Evolutionary conservation across 1,140 invertebrate species (phyloP).

Genomic region (Belonocnema kinseyi): DNA sequence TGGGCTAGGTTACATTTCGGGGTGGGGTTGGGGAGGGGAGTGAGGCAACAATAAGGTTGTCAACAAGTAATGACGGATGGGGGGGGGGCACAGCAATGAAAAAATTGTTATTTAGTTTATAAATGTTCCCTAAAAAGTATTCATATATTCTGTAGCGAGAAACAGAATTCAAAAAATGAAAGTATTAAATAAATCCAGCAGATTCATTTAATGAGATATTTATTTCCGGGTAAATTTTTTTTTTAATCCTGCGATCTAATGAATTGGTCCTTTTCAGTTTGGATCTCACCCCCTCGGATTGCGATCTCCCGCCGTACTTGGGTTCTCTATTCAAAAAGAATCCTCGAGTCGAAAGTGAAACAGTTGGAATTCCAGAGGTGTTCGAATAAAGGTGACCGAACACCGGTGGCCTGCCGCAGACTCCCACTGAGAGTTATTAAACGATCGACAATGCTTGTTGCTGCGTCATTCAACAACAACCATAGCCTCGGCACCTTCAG

Average conservation of each 20-base stretch:
- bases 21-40: too few species aligned
- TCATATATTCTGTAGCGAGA: background rate
- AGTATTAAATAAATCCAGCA: background rate
- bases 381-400: conserved; percentile 39
- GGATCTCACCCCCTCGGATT: background rate
- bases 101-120: too few species aligned
- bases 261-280: background rate
- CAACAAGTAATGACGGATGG: too few species aligned
- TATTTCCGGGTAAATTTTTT: background rate
- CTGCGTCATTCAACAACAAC: conserved; percentile 40
- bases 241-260: background rate
- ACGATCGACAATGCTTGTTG: conserved; percentile 49
- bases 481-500: conserved; percentile 44
- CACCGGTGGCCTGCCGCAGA: conserved; percentile 42
- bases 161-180: background rate
- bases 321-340: conserved; percentile 26
- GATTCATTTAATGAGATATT: background rate
- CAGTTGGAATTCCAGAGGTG: conserved; percentile 37
- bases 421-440: conserved; percentile 52
- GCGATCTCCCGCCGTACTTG: conserved; percentile 10
- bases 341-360: conserved; percentile 35
- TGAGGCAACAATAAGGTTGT: too few species aligned
- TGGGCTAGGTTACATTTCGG: too few species aligned
- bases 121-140: too few species aligned
- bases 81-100: too few species aligned